Base-by-base conservation (phyloP, 2,797 vertebrate species). In the Garrulus glandarius region DNA sequence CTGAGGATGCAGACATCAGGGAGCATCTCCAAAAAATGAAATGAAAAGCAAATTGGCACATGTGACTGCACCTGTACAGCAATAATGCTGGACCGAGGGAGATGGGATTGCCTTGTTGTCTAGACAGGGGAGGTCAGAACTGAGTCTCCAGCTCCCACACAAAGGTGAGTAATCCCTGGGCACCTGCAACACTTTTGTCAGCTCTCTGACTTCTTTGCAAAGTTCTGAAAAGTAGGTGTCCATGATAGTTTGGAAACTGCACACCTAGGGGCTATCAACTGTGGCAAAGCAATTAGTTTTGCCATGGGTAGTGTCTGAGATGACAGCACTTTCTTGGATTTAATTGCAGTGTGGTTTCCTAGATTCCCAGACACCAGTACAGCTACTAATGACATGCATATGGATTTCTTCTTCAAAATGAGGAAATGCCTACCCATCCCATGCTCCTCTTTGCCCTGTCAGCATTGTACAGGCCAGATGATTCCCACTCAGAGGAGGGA, bases 51-150 rank as follows among this genome's bases (percentile, higher is more conserved):
- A 57, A 47, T 52, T 20, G 68, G 15, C 1, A 1, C 21, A 36
- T 1, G 2, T 15, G 61, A 37, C 34, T 55, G 49, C 26, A 55
- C 18, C 36, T 52, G 43, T 21, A 27, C 52, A 89, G 60, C 34
- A 74, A 77, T 32, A 47, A 15, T 16, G 27, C 60, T 46, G 68
- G 47, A n/a, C 24, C 5, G 21, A 81, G 26, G 18, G 18, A 81
- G 67, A 50, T 26, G 27, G 15, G 30, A 80, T 8, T 74, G 52
- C 47, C 50, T 79, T 5, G 0, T 7, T 75, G n/a, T 59, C 36
- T 21, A n/a, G 43, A 39, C 1, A 2, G 2, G 15, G 22, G 3
- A 9, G 9, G 5, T 13, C 26, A 64, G 41, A 83, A 67, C 0
- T 20, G 6, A 83, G 10, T 34, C 34, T 69, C 10, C 52, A 85